phyloP scores from a whole-genome alignment of 2,888 invertebrate genomes.

The Melolontha melolontha region DNA sequence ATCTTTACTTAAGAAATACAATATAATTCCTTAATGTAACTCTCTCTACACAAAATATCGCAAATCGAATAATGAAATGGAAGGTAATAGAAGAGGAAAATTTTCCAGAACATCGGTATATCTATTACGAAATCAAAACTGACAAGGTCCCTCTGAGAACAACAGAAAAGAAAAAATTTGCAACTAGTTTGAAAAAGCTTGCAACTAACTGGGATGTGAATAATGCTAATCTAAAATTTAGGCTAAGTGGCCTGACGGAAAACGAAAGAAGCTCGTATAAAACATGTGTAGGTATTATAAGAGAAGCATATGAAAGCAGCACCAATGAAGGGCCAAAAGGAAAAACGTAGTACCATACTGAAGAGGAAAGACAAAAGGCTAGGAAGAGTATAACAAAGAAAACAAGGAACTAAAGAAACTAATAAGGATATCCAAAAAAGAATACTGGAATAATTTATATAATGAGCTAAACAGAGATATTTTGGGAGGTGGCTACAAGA shows the following conservation, averaged over 20 bases:
- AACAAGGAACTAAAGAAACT: conserved; percentile 3
- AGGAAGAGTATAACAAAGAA: conserved; percentile 7
- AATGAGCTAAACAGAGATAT: conserved; percentile 39
- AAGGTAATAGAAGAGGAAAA: too few species aligned
- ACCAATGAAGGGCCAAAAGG: conserved; percentile 2
- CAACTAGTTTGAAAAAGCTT: too few species aligned
- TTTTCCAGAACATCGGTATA: conserved; percentile 12
- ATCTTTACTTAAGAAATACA: too few species aligned
- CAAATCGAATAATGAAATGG: too few species aligned
- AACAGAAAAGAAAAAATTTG: background rate
- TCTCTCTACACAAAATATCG: too few species aligned
- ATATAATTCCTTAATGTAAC: too few species aligned
- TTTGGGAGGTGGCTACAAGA: conserved; percentile 40
- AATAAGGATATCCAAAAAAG: conserved; percentile 21
- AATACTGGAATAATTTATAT: conserved; percentile 33
- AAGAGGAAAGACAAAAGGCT: conserved; percentile 15
- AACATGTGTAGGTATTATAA: background rate
- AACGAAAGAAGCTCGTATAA: conserved; percentile 6
- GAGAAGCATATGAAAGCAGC: background rate
- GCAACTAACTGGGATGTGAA: conserved; percentile 6
- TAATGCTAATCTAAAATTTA: background rate
- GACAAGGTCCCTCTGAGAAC: background rate
- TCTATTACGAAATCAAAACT: conserved; percentile 17
- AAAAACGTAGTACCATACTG: conserved; percentile 3
- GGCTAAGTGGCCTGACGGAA: conserved; percentile 1